phyloP scores from a whole-genome alignment of 2,797 vertebrate genomes.

The Poeciliopsis paucimaculata region DNA sequence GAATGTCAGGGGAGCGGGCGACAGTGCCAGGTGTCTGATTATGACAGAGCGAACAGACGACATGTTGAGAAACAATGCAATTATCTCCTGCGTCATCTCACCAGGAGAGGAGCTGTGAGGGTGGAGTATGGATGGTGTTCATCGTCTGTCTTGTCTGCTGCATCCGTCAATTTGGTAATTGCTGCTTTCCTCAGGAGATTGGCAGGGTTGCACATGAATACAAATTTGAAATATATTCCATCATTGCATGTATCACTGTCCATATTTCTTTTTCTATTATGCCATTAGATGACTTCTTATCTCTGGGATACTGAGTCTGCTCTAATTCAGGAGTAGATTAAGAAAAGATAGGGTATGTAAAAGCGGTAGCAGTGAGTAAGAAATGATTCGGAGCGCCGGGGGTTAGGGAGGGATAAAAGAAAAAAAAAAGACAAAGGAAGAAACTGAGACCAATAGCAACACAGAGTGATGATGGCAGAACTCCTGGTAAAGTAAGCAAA shows the following conservation, averaged over 20 bases:
- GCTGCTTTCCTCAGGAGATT: slow-evolving; percentile 16
- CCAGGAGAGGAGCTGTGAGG: neutral
- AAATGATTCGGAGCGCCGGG: slow-evolving; percentile 31
- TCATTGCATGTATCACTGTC: slow-evolving; percentile 19
- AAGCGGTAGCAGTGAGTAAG: slow-evolving; percentile 53
- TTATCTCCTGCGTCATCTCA: slow-evolving; percentile 56
- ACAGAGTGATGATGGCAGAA: slow-evolving; percentile 59
- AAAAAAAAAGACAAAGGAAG: slow-evolving; percentile 31
- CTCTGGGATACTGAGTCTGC: slow-evolving; percentile 50
- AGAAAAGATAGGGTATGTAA: slow-evolving; percentile 65
- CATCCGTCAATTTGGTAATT: slow-evolving; percentile 35
- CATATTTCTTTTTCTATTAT: slow-evolving; percentile 9
- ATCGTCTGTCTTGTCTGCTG: slow-evolving; percentile 13
- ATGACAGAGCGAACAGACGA: slow-evolving; percentile 41
- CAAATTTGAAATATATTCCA: slow-evolving; percentile 24
- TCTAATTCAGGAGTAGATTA: slow-evolving; percentile 71
- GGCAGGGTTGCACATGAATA: slow-evolving; percentile 28
- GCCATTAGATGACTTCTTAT: slow-evolving; percentile 31
- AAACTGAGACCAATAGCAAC: slow-evolving; percentile 26
- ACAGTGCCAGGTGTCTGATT: slow-evolving; percentile 49
- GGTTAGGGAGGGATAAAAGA: slow-evolving; percentile 18
- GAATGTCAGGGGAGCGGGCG: slow-evolving; percentile 57
- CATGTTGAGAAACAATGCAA: slow-evolving; percentile 56
- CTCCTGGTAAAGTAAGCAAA: slow-evolving; percentile 38
- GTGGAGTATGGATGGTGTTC: slow-evolving; percentile 26